Percentiles rank a stretch among this genome's conserved stretches.
Conservation (phyloP, 1,140 invertebrate genomes). For the Littorina saxatilis region DNA sequence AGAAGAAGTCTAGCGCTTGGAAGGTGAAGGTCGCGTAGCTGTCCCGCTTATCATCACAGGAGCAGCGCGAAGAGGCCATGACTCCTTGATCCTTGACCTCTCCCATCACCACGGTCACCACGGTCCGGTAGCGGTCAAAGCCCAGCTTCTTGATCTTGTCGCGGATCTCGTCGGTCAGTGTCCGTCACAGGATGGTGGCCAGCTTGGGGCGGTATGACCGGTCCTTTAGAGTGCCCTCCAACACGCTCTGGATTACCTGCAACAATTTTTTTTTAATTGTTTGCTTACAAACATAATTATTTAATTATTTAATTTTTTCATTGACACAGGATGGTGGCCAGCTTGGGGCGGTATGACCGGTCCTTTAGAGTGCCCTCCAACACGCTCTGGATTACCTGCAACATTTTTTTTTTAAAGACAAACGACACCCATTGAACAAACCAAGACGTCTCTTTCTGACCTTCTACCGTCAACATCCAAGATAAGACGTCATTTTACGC, state of each 20-base stretch:
- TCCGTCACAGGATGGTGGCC: conserved; percentile 37
- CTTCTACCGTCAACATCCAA: too few relatives aligned
- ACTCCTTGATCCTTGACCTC: conserved; percentile 62
- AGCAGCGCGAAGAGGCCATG: conserved; percentile 56
- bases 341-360: conserved; percentile 35
- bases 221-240: conserved; percentile 35
- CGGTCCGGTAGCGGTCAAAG: conserved; percentile 62
- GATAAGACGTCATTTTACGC: too few relatives aligned
- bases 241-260: conserved; percentile 25
- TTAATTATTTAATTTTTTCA: background rate
- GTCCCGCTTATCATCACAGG: conserved; percentile 63
- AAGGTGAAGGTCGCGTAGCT: conserved; percentile 60
- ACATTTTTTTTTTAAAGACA: too few relatives aligned
- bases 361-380: conserved; percentile 36
- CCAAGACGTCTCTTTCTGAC: too few relatives aligned
- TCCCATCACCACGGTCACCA: conserved; percentile 58
- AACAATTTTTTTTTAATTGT: background rate
- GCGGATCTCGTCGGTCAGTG: conserved; percentile 57
- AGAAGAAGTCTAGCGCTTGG: conserved; percentile 57
- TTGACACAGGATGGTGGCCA: conserved; percentile 39
- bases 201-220: conserved; percentile 39
- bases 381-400: conserved; percentile 24
- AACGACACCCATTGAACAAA: too few relatives aligned
- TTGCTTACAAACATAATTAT: background rate
- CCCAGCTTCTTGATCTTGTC: conserved; percentile 56